phyloP scores from a whole-genome alignment of 1,140 invertebrate species.

The Philopotamus ludificatus region DNA sequence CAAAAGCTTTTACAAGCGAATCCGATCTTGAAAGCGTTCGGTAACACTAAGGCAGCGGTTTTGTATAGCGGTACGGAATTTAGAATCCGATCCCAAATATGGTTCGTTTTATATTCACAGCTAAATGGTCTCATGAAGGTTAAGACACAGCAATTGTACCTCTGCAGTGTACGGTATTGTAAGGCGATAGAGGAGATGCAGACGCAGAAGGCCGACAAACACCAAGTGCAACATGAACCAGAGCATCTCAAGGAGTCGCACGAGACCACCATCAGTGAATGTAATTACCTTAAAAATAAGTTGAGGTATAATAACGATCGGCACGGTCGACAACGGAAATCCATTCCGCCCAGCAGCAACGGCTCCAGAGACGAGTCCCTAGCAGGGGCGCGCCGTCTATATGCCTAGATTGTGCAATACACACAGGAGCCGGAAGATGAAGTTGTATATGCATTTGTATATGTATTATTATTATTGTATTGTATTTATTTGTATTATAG shows the following conservation, averaged over 20 bases:
- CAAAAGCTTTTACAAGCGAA: too few relatives aligned
- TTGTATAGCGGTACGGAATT: not conserved
- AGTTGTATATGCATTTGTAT: too few relatives aligned
- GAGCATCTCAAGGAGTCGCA: conserved; percentile 90
- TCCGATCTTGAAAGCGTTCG: too few relatives aligned
- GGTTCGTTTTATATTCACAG: too few relatives aligned
- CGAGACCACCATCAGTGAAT: conserved; percentile 79
- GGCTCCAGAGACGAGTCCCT: conserved; percentile 63
- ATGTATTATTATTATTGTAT: too few relatives aligned
- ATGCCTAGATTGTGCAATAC: too few relatives aligned
- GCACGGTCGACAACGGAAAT: conserved; percentile 61
- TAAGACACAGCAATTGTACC: conserved; percentile 89
- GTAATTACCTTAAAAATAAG: conserved; percentile 84
- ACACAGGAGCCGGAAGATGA: too few relatives aligned
- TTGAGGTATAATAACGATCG: conserved; percentile 66
- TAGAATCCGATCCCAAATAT: not conserved
- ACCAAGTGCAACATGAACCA: conserved; percentile 91
- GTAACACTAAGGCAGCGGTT: too few relatives aligned
- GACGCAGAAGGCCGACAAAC: conserved; percentile 87
- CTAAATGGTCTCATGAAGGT: conserved; percentile 84
- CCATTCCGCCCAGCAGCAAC: conserved; percentile 64
- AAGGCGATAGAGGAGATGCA: conserved; percentile 95
- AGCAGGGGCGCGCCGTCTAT: too few relatives aligned
- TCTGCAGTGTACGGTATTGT: too few relatives aligned
- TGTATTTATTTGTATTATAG: too few relatives aligned